Percentiles rank a stretch among this genome's conserved stretches.
Evolutionary conservation across 1,140 invertebrate species (phyloP).

Genomic region (Colletes gigas): DNA sequence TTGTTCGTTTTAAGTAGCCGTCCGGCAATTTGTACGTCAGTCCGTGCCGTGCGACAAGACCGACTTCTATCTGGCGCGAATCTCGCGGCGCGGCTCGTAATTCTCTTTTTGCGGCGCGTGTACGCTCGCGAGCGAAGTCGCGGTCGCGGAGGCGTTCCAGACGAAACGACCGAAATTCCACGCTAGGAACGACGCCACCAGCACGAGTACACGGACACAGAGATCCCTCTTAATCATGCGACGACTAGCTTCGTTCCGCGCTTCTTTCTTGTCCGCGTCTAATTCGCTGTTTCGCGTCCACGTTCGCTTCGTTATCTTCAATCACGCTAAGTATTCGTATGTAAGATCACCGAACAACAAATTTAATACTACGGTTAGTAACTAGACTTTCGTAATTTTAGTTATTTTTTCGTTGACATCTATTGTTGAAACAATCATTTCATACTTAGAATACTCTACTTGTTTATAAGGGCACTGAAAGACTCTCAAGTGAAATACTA

Average conservation of each 20-base stretch:
- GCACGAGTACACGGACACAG: not conserved
- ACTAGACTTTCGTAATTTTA: too few relatives aligned
- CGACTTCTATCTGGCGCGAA: slow-evolving; percentile 46
- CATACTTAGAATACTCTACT: too few relatives aligned
- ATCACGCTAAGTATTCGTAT: too few relatives aligned
- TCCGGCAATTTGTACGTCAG: slow-evolving; percentile 48
- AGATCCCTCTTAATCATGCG: not conserved
- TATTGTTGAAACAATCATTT: too few relatives aligned
- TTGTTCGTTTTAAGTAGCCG: slow-evolving; percentile 53
- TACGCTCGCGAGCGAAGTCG: not conserved
- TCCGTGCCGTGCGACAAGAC: slow-evolving; percentile 28
- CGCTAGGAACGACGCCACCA: not conserved
- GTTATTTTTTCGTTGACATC: too few relatives aligned
- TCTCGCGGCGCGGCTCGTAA: slow-evolving; percentile 15
- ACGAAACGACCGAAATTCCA: slow-evolving; percentile 13
- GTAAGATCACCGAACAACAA: too few relatives aligned
- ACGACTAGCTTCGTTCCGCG: not conserved
- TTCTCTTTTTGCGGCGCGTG: not conserved
- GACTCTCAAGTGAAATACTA: too few relatives aligned
- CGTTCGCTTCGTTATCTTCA: too few relatives aligned
- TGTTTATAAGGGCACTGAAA: too few relatives aligned
- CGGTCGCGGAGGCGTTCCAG: not conserved
- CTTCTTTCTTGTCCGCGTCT: too few relatives aligned
- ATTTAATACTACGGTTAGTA: too few relatives aligned
- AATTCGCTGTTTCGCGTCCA: not conserved